phyloP scores from a whole-genome alignment of 2,113 vertebrate genomes.

The Sprattus sprattus region DNA sequence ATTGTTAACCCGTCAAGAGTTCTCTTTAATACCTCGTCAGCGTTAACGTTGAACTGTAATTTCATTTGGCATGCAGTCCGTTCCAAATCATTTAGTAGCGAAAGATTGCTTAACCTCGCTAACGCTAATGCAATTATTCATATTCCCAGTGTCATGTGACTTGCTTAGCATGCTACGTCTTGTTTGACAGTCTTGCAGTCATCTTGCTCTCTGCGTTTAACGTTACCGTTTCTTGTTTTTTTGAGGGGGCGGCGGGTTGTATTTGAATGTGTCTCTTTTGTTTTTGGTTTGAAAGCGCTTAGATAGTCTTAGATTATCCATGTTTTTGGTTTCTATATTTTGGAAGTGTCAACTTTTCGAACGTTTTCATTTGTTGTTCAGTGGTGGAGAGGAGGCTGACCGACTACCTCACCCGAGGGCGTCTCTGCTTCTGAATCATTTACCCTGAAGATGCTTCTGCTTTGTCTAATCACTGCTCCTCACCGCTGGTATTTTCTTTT shows the following conservation, averaged over 20 bases:
- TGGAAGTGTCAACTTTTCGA: neutral
- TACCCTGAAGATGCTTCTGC: slow-evolving; percentile 46
- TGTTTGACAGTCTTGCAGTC: neutral
- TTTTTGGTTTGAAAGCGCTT: neutral
- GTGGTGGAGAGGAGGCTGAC: slow-evolving; percentile 32
- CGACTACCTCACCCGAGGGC: slow-evolving; percentile 27
- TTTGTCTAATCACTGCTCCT: slow-evolving; percentile 49
- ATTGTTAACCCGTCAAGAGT: neutral
- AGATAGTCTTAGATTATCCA: neutral
- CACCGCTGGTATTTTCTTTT: slow-evolving; percentile 49
- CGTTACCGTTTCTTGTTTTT: neutral
- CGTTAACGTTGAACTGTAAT: neutral
- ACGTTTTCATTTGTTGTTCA: slow-evolving; percentile 42
- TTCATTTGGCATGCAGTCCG: neutral
- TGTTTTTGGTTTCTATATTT: neutral
- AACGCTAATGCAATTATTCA: neutral
- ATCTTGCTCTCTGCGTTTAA: neutral
- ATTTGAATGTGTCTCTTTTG: neutral
- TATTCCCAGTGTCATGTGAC: neutral
- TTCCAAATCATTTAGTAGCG: neutral
- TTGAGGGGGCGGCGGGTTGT: neutral
- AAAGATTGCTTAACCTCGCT: neutral
- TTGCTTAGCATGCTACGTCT: neutral
- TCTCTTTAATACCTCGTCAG: neutral
- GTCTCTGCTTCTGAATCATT: slow-evolving; percentile 30